phyloP scores from a whole-genome alignment of 2,888 invertebrate genomes.

The Diplolepis rosae region DNA sequence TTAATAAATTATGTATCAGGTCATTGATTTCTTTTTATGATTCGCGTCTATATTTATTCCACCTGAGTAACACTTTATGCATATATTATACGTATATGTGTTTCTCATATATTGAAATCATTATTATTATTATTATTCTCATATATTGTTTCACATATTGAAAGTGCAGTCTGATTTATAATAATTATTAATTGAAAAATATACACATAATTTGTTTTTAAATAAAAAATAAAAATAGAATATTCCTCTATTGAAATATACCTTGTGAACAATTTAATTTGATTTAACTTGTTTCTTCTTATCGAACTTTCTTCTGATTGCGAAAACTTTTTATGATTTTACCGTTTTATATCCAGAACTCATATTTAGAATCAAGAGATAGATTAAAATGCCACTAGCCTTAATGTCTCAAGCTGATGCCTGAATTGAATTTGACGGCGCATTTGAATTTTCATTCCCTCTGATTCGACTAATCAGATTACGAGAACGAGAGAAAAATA shows the following conservation, averaged over 20 bases:
- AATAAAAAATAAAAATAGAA: no score
- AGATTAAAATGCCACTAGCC: constrained; percentile 13
- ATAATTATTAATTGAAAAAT: no score
- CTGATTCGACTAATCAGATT: constrained; percentile 18
- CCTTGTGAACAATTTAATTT: constrained; percentile 9
- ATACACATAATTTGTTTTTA: no score
- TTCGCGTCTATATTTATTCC: neutral
- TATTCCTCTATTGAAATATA: no score
- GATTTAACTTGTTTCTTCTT: neutral
- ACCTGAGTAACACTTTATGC: neutral
- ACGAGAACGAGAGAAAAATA: constrained; percentile 4
- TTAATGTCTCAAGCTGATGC: constrained; percentile 10
- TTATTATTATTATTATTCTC: no score
- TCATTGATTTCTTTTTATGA: neutral
- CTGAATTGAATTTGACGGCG: constrained; percentile 9
- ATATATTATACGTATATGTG: neutral
- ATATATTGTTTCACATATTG: no score
- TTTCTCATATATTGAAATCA: neutral
- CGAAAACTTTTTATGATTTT: neutral
- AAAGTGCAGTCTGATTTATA: no score
- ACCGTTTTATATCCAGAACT: neutral
- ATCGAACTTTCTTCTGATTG: neutral
- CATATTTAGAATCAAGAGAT: constrained; percentile 5
- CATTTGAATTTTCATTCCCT: constrained; percentile 4
- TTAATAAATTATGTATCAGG: neutral